Evolutionary conservation across 2,888 invertebrate genomes (phyloP), one percentile per base, ranked within the genome.

Genomic region (Platycnemis pennipes): DNA sequence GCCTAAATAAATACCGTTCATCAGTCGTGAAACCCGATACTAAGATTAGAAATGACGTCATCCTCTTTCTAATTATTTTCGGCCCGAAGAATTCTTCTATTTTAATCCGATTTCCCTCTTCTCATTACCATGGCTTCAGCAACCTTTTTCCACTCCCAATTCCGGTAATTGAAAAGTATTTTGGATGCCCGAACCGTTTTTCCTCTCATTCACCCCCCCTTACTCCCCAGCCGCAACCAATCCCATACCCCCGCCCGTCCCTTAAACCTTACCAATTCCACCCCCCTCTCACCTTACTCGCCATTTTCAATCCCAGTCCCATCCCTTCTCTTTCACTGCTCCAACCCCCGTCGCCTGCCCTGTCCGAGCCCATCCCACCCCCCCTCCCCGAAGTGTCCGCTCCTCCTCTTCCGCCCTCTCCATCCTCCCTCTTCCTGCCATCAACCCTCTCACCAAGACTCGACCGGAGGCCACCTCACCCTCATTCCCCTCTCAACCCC

Each of bases 121-220:
- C 91, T 91, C 91, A 63, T 69, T 91, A 56, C 91, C 91, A 91
- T 63, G 91, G 91, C 91, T 91, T 91, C 91, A 91, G 69, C 91
- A 63, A 69, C 63, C 91, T 91, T 91, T 91, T 91, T 91, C 69
- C 91, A 22, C 89, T 56, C 89, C 77, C 89, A 56, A 89, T 89
- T 56, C 69, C 91, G 91, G 91, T 91, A 91, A 91, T 91, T 91
- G 91, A 91, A 91, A 91, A 91, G 91, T 91, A 91, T 91, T 91
- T 91, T 91, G 69, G 91, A 91, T 45, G 63, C 63, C 91, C 91
- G 49, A 91, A 63, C 63, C 63, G 22, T 69, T 69, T 69, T 44
- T 26, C 44, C 91, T 44, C 91, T 26, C 91, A 13, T 37, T 63
- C 45, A 8, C 87, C 8, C 49, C 31, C 11, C 56, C 37, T 37